Percentiles rank a stretch among this genome's conserved stretches.
phyloP scores from a whole-genome alignment of 2,113 vertebrate genomes.

The human region DNA sequence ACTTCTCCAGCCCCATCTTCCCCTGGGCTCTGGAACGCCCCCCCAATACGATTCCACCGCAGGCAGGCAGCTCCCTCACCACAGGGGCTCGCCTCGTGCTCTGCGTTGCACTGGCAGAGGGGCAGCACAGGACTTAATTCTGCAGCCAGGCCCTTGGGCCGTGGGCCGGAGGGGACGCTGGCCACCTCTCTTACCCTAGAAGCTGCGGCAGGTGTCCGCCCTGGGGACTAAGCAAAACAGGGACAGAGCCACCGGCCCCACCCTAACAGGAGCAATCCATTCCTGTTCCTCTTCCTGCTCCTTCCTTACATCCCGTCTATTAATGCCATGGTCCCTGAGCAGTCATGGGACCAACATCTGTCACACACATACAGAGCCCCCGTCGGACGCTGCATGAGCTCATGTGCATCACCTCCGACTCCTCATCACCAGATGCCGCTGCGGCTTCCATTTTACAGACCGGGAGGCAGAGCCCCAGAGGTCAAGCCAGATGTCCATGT shows the following conservation, averaged over 20 bases:
- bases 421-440: accelerated
- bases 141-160: no score
- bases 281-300: accelerated
- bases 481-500: accelerated
- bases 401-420: background rate
- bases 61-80: background rate
- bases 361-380: accelerated
- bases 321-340: background rate
- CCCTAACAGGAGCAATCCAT: accelerated
- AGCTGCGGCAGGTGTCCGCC: accelerated
- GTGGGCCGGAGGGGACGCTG: accelerated
- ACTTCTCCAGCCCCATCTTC: background rate
- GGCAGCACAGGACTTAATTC: background rate
- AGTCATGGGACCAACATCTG: accelerated
- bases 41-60: accelerated
- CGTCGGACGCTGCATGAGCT: accelerated
- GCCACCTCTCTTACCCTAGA: background rate
- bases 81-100: accelerated
- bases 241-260: background rate
- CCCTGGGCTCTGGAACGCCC: background rate
- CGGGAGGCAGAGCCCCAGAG: background rate
- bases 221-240: background rate
- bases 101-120: no score
- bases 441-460: background rate
- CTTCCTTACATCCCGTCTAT: background rate